Evolutionary conservation across 2,797 vertebrate genomes (phyloP).

Genomic region (Emydoidea blandingii): DNA sequence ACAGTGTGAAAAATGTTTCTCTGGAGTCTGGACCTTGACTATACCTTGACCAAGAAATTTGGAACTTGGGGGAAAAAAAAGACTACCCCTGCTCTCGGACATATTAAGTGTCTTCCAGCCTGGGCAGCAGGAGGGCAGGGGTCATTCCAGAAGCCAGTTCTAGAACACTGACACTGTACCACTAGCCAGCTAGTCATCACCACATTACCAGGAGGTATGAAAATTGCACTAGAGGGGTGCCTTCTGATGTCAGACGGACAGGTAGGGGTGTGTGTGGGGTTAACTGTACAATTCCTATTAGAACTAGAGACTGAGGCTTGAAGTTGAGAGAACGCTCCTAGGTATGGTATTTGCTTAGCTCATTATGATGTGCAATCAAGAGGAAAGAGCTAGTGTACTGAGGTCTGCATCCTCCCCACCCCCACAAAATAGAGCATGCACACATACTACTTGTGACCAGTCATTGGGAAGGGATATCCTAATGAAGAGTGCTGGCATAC

Average conservation of each 20-base stretch:
- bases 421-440: neutral
- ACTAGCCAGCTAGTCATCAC: neutral
- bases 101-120: too few relatives aligned
- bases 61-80: too few relatives aligned
- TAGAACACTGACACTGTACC: neutral
- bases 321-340: neutral
- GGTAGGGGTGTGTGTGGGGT: neutral
- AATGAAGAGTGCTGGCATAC: neutral
- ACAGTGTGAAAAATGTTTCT: too few relatives aligned
- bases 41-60: too few relatives aligned
- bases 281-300: neutral
- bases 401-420: neutral
- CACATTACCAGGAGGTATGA: neutral
- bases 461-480: neutral
- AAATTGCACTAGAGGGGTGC: neutral
- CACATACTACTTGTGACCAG: slow-evolving; percentile 38
- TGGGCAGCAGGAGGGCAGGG: too few relatives aligned
- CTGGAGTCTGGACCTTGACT: too few relatives aligned
- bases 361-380: neutral
- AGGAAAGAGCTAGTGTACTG: accelerated
- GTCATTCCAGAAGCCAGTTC: neutral
- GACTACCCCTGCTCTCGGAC: too few relatives aligned
- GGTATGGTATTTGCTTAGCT: neutral
- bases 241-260: neutral
- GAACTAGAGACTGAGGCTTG: neutral